A percentile compares a stretch with the other conserved stretches of the same genome.
Conservation (phyloP, 2,888 invertebrate species). For the Xestia xanthographa region DNA sequence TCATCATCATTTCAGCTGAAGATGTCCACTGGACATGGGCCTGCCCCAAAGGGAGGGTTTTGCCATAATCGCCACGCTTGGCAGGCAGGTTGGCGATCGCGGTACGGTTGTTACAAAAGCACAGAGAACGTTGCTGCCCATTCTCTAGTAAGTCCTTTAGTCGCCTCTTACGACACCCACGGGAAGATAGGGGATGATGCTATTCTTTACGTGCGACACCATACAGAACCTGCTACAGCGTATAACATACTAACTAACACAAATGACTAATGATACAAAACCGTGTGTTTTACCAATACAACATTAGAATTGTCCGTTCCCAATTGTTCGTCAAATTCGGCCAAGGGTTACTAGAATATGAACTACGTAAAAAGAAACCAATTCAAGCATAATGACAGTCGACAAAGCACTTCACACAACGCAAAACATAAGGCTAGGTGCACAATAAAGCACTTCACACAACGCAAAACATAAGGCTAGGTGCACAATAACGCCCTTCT, state of each 20-base stretch:
- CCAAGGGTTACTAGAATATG: slow-evolving; percentile 68
- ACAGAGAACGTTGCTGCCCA: too few species aligned
- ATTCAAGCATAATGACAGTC: slow-evolving; percentile 60
- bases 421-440: slow-evolving; percentile 69
- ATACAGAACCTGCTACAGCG: too few species aligned
- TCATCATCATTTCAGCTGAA: too few species aligned
- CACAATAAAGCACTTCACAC: slow-evolving; percentile 76
- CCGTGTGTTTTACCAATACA: slow-evolving; percentile 43
- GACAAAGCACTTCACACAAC: slow-evolving; percentile 69
- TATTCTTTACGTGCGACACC: too few species aligned
- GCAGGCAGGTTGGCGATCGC: too few species aligned
- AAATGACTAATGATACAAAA: slow-evolving; percentile 42
- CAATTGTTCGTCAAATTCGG: slow-evolving; percentile 65
- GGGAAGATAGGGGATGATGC: too few species aligned
- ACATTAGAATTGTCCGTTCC: slow-evolving; percentile 54
- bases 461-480: slow-evolving; percentile 67
- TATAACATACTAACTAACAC: slow-evolving; percentile 1
- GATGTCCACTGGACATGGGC: too few species aligned
- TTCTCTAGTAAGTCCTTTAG: too few species aligned
- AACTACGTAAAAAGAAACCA: slow-evolving; percentile 65
- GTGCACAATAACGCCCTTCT: slow-evolving; percentile 79
- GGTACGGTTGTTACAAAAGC: too few species aligned
- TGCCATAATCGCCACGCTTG: too few species aligned
- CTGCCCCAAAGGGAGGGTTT: too few species aligned
- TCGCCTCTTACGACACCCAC: too few species aligned